Percentiles rank a stretch among this genome's conserved stretches.
These are phyloP conservation scores for Polypedilum vanderplanki DNA, from an alignment of 1,140 invertebrate species.

Conservation along the genomic window DNA sequence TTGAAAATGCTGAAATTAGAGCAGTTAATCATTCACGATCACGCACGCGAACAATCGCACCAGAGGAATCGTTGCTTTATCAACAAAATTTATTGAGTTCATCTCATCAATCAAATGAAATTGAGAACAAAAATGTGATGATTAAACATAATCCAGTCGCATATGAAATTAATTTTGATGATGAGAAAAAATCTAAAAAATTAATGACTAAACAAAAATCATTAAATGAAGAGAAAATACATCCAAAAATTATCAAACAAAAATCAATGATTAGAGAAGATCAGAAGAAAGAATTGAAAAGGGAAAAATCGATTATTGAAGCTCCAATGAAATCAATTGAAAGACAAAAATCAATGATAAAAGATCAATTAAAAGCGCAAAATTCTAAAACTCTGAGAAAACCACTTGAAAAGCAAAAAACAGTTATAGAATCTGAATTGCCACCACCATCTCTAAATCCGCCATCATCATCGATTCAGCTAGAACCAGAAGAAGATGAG, in stretches of 20 bases:
- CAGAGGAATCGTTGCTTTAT: conserved; percentile 39
- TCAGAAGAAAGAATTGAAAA: too few relatives aligned
- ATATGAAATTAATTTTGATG: conserved; percentile 40
- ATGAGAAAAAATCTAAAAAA: conserved; percentile 31
- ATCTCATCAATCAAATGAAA: not conserved
- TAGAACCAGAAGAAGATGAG: conserved; percentile 33
- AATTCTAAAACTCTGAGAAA: not conserved
- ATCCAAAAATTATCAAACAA: too few relatives aligned
- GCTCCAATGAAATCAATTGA: too few relatives aligned
- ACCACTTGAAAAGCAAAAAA: not conserved
- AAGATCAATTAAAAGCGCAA: not conserved
- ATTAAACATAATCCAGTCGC: conserved; percentile 35
- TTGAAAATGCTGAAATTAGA: conserved; percentile 7
- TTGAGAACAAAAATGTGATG: not conserved
- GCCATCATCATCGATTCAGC: not conserved
- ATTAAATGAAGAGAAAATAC: too few relatives aligned
- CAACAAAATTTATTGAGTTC: conserved; percentile 7
- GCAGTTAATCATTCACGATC: conserved; percentile 29
- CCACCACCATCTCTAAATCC: not conserved
- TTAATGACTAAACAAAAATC: too few relatives aligned
- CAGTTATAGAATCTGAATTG: not conserved
- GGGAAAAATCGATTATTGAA: too few relatives aligned
- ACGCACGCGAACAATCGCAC: conserved; percentile 37
- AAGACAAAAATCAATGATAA: too few relatives aligned
- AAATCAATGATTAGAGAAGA: too few relatives aligned